Percentiles rank a stretch among this genome's conserved stretches.
phyloP scores from a whole-genome alignment of 2,113 vertebrate genomes.

The Clupea harengus region DNA sequence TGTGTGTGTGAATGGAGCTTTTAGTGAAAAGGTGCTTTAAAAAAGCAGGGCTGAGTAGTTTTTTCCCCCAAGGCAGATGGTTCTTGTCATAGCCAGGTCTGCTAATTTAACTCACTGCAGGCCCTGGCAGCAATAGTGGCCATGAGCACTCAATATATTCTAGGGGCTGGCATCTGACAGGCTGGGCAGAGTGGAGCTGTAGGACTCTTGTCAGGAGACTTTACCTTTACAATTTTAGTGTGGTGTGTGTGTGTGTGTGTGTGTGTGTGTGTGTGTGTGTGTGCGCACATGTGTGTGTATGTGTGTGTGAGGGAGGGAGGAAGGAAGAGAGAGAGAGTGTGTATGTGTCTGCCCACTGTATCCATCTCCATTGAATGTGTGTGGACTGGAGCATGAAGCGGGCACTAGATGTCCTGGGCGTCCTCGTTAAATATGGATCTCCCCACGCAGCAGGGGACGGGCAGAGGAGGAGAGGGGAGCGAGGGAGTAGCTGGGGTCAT shows the following conservation, averaged over 20 bases:
- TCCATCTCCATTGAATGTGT: slow-evolving; percentile 47
- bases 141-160: not conserved
- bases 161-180: not conserved
- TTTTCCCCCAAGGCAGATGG: not conserved
- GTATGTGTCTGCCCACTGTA: slow-evolving; percentile 38
- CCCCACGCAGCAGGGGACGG: slow-evolving; percentile 7
- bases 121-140: not conserved
- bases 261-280: no score
- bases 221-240: not conserved
- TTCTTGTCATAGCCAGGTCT: not conserved
- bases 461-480: no score
- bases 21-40: not conserved
- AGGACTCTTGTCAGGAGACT: not conserved
- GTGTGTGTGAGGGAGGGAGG: not conserved
- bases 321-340: not conserved
- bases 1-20: not conserved
- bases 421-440: slow-evolving; percentile 61
- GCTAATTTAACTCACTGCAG: not conserved
- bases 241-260: not conserved
- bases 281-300: not conserved
- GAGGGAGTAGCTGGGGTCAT: not conserved
- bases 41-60: not conserved
- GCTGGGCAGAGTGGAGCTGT: not conserved
- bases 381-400: slow-evolving; percentile 32
- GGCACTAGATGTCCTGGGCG: slow-evolving; percentile 32